Conservation (phyloP, 2,797 vertebrate species). For the Sebastes taczanowskii region DNA sequence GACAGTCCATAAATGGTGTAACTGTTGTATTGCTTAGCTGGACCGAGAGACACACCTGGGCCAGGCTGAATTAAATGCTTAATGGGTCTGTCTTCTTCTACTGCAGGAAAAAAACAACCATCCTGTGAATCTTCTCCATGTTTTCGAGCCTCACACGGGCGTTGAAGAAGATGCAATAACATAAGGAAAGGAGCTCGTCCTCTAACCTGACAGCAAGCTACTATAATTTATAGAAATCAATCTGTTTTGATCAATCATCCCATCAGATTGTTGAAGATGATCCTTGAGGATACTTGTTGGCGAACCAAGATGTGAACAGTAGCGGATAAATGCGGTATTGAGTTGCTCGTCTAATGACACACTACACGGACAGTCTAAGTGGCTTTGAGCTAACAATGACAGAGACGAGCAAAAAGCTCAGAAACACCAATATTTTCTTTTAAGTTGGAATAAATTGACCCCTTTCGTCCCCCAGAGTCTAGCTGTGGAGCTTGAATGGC, state of each 20-base stretch:
- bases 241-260: conserved; percentile 14
- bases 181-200: background rate
- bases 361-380: conserved; percentile 7
- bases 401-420: conserved; percentile 10
- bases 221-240: background rate
- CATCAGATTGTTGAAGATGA: background rate
- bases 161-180: conserved; percentile 14
- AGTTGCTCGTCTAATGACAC: conserved; percentile 1
- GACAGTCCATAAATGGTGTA: conserved; percentile 70
- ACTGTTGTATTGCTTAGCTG: conserved; percentile 67
- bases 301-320: background rate
- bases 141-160: conserved; percentile 1
- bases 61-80: conserved; percentile 65
- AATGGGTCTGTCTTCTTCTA: conserved; percentile 57
- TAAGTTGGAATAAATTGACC: conserved; percentile 58
- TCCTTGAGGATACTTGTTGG: background rate
- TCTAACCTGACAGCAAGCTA: background rate
- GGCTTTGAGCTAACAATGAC: conserved; percentile 30
- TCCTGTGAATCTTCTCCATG: background rate
- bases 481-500: conserved; percentile 24
- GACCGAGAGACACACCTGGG: conserved; percentile 69
- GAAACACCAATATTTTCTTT: conserved; percentile 28
- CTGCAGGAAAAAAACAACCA: background rate
- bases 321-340: background rate
- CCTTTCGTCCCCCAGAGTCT: conserved; percentile 28